Evolutionary conservation across 1,140 invertebrate genomes (phyloP).

Genomic region (Phortica variegata): DNA sequence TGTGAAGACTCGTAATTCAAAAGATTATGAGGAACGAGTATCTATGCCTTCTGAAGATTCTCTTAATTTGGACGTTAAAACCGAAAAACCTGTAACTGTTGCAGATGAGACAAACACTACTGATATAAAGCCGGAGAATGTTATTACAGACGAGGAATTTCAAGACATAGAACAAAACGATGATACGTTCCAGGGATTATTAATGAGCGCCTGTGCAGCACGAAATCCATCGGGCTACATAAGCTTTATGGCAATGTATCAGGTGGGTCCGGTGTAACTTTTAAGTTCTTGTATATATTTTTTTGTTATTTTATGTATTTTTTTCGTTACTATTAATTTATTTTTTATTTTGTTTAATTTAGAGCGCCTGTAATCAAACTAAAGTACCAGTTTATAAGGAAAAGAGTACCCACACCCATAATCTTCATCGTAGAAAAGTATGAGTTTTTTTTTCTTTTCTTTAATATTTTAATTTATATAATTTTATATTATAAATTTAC

Average conservation of each 20-base stretch:
- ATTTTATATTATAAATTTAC: conserved; percentile 1
- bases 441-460: conserved; percentile 20
- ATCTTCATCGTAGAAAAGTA: conserved; percentile 32
- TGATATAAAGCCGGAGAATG: conserved; percentile 25
- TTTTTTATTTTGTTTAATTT: conserved; percentile 24
- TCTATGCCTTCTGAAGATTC: no score
- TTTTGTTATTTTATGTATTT: conserved; percentile 15
- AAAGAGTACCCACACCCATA: neutral
- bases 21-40: conserved; percentile 11
- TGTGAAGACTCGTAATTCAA: neutral
- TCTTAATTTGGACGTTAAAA: no score
- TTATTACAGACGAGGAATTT: conserved; percentile 17
- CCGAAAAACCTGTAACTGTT: no score
- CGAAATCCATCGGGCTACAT: conserved; percentile 44
- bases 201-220: conserved; percentile 43
- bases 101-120: conserved; percentile 17
- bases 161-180: conserved; percentile 15
- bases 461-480: neutral
- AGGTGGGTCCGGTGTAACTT: conserved; percentile 25
- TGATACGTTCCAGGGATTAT: conserved; percentile 37
- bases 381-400: conserved; percentile 35
- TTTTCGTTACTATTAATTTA: conserved; percentile 3
- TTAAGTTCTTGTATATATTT: conserved; percentile 12
- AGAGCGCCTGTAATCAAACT: conserved; percentile 46
- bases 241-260: conserved; percentile 50